These are phyloP conservation scores for Chlorocebus sabaeus DNA, from an alignment of 2,113 vertebrate genomes.

Conservation along the genomic window DNA sequence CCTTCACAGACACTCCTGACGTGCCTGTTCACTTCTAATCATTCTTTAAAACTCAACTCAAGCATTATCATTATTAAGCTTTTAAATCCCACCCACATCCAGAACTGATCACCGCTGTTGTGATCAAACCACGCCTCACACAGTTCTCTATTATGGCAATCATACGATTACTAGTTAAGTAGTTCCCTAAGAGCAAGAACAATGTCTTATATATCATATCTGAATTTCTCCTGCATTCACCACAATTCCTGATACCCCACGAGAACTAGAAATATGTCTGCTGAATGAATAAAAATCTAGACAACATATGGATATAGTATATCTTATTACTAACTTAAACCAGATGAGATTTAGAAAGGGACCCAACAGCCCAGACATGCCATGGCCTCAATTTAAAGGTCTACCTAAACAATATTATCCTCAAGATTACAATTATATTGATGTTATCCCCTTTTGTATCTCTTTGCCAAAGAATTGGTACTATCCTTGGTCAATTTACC, in stretches of 20 bases:
- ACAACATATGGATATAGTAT: not conserved
- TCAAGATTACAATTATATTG: not conserved
- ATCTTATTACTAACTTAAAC: not conserved
- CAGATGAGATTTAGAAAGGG: not conserved
- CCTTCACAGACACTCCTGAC: not conserved
- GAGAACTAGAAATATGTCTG: not conserved
- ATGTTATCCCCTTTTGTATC: not conserved
- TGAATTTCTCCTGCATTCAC: not conserved
- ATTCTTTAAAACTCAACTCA: not conserved
- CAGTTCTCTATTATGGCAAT: not conserved
- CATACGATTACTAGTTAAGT: not conserved
- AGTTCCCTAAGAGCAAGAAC: not conserved
- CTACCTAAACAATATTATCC: not conserved
- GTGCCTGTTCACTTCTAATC: not conserved
- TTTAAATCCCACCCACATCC: not conserved
- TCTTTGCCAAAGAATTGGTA: not conserved
- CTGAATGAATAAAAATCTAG: not conserved
- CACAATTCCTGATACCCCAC: not conserved
- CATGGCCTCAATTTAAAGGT: not conserved
- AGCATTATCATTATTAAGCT: not conserved
- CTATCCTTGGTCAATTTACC: not conserved
- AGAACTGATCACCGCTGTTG: not conserved
- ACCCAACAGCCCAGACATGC: not conserved
- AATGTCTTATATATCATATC: not conserved
- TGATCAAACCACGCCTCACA: not conserved